Base-by-base conservation (phyloP, 2,113 vertebrate genomes). In the Nesoenas mayeri region DNA sequence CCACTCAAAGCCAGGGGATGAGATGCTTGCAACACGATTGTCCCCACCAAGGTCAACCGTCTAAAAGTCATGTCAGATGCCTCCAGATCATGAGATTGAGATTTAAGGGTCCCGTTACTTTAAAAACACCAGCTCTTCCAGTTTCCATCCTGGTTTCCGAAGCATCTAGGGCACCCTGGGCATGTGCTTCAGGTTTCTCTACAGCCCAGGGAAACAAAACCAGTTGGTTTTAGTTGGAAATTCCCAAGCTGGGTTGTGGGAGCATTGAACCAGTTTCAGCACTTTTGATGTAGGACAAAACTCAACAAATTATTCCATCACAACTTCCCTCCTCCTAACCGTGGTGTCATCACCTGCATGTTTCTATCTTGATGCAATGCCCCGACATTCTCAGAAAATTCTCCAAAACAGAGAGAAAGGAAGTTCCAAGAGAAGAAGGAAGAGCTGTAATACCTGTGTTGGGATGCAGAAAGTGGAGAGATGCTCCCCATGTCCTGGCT, bases 291-390 rank as follows among this genome's bases (percentile, higher is more conserved):
- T 6, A 6, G 32, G 75, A 57, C 74, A 72, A 88, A 95, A 61
- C 67, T 38, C 85, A 24, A 61, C 60, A 16, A 40, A n/a, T 82
- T 57, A 83, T 94, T 82, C 93, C 89, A 79, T 66, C 71, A 18
- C 67, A 72, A 36, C 53, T 2, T 79, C 62, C 58, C 72, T 72
- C 53, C 58, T 53, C 88, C 50, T 14, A 12, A 47, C 44, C 0
- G 0, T 2, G 57, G n/a, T 6, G 57, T 5, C 6, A 0, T 1
- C 19, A 40, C 25, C 50, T 15, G 78, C 73, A 0, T 6, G 6
- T 36, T 44, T 40, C 50, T 21, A 28, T 6, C 32, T 5, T 3
- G n/a, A 8, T 4, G 57, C 31, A 5, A 31, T 51, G 89, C 65
- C 32, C 66, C 74, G 84, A 19, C 15, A 4, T 12, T 10, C 10